Conservation (phyloP, 2,797 vertebrate genomes). For the Thunnus albacares region DNA sequence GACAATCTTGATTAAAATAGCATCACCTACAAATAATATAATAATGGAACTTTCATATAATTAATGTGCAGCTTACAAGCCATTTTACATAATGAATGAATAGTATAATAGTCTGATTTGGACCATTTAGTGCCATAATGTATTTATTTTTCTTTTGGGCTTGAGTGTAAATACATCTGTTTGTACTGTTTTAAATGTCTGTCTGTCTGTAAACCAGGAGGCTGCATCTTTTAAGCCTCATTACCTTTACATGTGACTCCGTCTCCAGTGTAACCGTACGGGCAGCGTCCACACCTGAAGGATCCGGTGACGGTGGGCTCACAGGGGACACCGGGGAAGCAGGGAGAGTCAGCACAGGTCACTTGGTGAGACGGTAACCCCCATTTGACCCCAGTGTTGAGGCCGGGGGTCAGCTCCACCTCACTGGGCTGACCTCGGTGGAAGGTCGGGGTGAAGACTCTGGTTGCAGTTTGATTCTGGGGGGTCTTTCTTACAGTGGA, state of each 20-base stretch:
- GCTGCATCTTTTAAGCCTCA: neutral
- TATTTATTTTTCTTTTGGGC: neutral
- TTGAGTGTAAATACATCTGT: neutral
- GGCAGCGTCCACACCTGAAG: constrained; percentile 88
- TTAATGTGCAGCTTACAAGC: neutral
- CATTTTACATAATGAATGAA: neutral
- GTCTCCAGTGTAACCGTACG: constrained; percentile 88
- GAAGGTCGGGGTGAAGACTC: constrained; percentile 52
- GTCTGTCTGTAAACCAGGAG: neutral
- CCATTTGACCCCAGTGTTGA: constrained; percentile 33
- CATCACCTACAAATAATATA: neutral
- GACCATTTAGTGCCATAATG: too few species aligned
- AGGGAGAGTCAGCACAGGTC: constrained; percentile 86
- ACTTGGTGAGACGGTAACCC: constrained; percentile 42
- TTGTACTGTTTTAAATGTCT: too few species aligned
- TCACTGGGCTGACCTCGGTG: constrained; percentile 52
- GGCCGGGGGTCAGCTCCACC: constrained; percentile 60
- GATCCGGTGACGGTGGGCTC: constrained; percentile 78
- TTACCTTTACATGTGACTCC: constrained; percentile 91
- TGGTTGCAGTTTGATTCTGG: constrained; percentile 51
- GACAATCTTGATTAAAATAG: constrained; percentile 4
- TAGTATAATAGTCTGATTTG: neutral
- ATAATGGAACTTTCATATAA: neutral
- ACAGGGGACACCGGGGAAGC: constrained; percentile 89
- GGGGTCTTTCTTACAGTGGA: constrained; percentile 55